Percentiles rank a stretch among this genome's conserved stretches.
Conservation (phyloP, 2,113 vertebrate species). For the Marmota flaviventris region DNA sequence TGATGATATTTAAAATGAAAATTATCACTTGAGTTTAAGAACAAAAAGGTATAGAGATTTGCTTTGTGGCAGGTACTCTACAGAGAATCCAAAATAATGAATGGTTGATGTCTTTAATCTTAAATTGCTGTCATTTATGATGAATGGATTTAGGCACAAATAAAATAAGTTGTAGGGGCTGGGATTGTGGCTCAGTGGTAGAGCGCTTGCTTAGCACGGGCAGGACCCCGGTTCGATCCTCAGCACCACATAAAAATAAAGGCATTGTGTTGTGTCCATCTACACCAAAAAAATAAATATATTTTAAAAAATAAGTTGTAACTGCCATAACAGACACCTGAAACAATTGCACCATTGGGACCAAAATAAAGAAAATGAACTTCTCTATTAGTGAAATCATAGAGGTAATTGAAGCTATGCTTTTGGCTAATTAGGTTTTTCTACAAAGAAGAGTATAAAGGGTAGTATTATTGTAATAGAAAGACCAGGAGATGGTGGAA, state of each 20-base stretch:
- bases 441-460: background rate
- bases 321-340: background rate
- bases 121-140: background rate
- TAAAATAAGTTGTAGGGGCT: background rate
- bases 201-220: too few species aligned
- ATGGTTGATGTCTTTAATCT: background rate
- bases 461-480: too few species aligned
- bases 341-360: background rate
- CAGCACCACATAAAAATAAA: too few species aligned
- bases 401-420: background rate
- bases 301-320: background rate
- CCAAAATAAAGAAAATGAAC: background rate
- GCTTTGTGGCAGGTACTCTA: background rate
- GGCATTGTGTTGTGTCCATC: too few species aligned
- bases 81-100: background rate
- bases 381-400: background rate
- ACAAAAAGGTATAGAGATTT: background rate
- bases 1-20: slow-evolving; percentile 14
- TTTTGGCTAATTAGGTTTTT: background rate
- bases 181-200: too few species aligned
- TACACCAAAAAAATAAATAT: too few species aligned
- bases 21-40: background rate
- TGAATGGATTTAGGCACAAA: background rate
- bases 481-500: too few species aligned
- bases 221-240: too few species aligned